Conservation (phyloP, 2,113 vertebrate species). For the Cercocebus atys region DNA sequence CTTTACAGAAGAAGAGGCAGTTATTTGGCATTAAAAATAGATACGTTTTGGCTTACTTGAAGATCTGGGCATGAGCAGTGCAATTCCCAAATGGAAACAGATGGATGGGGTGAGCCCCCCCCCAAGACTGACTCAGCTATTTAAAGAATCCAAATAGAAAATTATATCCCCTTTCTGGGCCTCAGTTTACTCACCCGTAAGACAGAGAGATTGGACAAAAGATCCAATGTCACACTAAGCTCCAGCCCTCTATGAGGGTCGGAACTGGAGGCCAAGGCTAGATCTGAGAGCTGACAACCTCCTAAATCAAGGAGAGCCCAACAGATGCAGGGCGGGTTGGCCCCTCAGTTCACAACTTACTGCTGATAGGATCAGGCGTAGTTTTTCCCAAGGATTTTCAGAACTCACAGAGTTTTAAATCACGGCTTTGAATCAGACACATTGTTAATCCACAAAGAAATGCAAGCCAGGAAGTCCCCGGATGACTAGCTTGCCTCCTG, state of each 20-base stretch:
- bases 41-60: slow-evolving; percentile 50
- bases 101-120: background rate
- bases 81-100: slow-evolving; percentile 67
- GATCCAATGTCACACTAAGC: background rate
- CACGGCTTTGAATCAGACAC: slow-evolving; percentile 26
- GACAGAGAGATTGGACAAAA: background rate
- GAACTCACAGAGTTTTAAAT: slow-evolving; percentile 29
- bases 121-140: slow-evolving; percentile 49
- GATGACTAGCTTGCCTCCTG: background rate
- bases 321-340: background rate
- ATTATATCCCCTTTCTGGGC: background rate
- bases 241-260: accelerated
- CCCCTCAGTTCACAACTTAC: background rate
- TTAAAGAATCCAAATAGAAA: slow-evolving; percentile 27
- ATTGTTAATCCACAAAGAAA: slow-evolving; percentile 24
- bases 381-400: background rate
- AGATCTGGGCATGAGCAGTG: slow-evolving; percentile 37
- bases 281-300: background rate
- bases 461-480: background rate
- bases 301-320: background rate
- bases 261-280: background rate
- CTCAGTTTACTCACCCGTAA: slow-evolving; percentile 44
- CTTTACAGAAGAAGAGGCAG: slow-evolving; percentile 71
- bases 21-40: slow-evolving; percentile 75
- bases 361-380: background rate